phyloP scores from a whole-genome alignment of 2,888 invertebrate genomes.

The Pterostichus niger region DNA sequence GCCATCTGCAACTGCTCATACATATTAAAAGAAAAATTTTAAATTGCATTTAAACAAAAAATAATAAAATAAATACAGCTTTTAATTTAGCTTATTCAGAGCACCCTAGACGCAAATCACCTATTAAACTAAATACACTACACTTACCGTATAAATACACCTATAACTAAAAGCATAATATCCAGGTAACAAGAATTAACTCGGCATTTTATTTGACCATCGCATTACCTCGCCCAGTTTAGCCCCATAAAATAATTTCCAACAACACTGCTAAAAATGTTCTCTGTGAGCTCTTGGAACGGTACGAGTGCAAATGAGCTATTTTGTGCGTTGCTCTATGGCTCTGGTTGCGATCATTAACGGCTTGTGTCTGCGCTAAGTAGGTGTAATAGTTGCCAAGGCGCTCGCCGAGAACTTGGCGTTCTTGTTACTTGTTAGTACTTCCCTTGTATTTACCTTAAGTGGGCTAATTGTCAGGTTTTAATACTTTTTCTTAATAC shows the following conservation, averaged over 20 bases:
- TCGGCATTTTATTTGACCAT: slow-evolving; percentile 33
- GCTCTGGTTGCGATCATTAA: slow-evolving; percentile 45
- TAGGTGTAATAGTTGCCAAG: slow-evolving; percentile 12
- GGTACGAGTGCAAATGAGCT: slow-evolving; percentile 42
- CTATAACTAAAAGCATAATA: slow-evolving; percentile 7
- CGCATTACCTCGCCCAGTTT: slow-evolving; percentile 44
- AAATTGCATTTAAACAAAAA: neutral
- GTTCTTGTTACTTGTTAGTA: slow-evolving; percentile 13
- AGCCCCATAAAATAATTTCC: slow-evolving; percentile 35
- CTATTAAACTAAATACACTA: neutral
- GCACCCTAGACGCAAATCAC: neutral
- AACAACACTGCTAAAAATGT: slow-evolving; percentile 24
- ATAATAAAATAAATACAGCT: neutral
- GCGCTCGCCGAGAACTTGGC: neutral
- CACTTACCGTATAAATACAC: neutral
- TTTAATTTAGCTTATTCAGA: slow-evolving; percentile 3
- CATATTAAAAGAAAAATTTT: neutral
- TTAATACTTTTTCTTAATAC: no score
- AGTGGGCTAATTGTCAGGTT: no score
- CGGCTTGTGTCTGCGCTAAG: slow-evolving; percentile 19
- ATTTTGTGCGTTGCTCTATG: slow-evolving; percentile 43
- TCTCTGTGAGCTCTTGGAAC: slow-evolving; percentile 5
- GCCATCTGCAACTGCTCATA: no score
- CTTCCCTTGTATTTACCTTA: neutral
- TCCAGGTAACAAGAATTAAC: slow-evolving; percentile 36